Conservation (phyloP, 2,888 invertebrate genomes). For the Harpalus rubripes region DNA sequence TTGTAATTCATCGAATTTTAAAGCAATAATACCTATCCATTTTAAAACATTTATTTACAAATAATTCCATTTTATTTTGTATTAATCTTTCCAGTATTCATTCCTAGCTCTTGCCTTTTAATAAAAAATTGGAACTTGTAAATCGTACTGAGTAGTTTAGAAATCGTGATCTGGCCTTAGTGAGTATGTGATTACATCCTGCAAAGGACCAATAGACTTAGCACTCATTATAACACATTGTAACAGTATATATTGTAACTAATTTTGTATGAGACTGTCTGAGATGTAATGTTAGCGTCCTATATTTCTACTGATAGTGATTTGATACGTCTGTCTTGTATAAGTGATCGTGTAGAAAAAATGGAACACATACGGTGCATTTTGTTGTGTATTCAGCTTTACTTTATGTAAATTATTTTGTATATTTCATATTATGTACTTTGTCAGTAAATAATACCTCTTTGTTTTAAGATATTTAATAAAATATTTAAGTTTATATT, state of each 20-base stretch:
- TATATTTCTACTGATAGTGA: conserved; percentile 6
- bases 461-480: conserved; percentile 62
- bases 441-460: conserved; percentile 59
- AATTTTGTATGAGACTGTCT: conserved; percentile 4
- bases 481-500: conserved; percentile 26
- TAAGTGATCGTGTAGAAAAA: conserved; percentile 1
- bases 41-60: conserved; percentile 7
- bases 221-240: neutral
- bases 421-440: conserved; percentile 61
- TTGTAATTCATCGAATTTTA: neutral
- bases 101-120: neutral
- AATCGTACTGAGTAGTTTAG: neutral
- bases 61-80: neutral
- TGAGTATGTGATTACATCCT: conserved; percentile 1
- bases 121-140: neutral
- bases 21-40: neutral
- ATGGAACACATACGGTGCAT: conserved; percentile 46
- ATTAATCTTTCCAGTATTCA: no score
- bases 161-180: neutral
- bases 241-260: no score
- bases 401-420: conserved; percentile 66
- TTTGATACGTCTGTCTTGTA: conserved; percentile 2
- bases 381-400: conserved; percentile 57
- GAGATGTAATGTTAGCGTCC: neutral
- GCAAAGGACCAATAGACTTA: conserved; percentile 2